Evolutionary conservation across 2,888 invertebrate genomes (phyloP).

Genomic region (Smittia sp.): DNA sequence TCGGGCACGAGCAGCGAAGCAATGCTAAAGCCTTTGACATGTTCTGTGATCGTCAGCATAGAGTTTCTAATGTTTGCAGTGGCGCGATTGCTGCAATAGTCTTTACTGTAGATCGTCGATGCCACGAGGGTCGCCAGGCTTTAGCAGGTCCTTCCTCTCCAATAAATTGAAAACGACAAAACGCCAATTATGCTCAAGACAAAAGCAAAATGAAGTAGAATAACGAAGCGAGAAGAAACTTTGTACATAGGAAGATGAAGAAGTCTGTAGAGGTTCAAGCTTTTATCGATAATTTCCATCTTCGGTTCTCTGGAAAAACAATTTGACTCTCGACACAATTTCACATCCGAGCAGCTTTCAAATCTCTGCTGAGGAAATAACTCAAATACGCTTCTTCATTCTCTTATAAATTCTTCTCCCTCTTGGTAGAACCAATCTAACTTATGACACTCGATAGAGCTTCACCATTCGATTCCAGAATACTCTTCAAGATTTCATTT

Average conservation of each 20-base stretch:
- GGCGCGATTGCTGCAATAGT: background rate
- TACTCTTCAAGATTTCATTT: too few species aligned
- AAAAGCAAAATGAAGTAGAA: background rate
- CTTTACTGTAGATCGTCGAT: background rate
- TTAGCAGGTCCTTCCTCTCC: background rate
- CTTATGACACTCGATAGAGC: too few species aligned
- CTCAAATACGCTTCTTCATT: background rate
- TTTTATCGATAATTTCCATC: background rate
- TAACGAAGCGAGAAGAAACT: background rate
- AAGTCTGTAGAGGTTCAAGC: background rate
- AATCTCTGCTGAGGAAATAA: background rate
- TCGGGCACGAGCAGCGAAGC: conserved; percentile 12
- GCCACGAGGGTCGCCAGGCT: background rate
- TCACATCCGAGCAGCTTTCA: too few species aligned
- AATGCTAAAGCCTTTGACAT: conserved; percentile 28
- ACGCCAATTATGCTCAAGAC: conserved; percentile 23
- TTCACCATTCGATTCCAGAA: too few species aligned
- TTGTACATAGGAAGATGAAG: background rate
- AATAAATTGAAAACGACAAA: conserved; percentile 14
- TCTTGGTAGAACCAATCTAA: too few species aligned
- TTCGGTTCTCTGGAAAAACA: background rate
- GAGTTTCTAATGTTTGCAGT: conserved; percentile 8
- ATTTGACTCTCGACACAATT: too few species aligned
- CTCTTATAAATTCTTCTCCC: too few species aligned
- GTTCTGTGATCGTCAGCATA: conserved; percentile 34